These are phyloP conservation scores for Melanocharis versteri DNA, from an alignment of 2,113 vertebrate genomes.

Conservation along the genomic window DNA sequence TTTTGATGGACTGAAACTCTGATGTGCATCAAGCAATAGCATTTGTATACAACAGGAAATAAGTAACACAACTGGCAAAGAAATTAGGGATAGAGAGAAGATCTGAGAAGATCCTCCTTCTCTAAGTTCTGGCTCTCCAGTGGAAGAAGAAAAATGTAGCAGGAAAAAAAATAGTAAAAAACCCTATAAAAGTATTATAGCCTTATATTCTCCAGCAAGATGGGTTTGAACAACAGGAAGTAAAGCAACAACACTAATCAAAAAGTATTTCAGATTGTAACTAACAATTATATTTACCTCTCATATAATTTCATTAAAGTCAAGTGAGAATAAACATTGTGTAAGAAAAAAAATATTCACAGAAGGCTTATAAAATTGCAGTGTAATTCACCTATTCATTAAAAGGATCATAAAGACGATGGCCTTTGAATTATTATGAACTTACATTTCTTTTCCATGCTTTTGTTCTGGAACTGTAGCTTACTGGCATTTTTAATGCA, in stretches of 20 bases:
- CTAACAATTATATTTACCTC: not conserved
- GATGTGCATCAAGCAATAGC: not conserved
- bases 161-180: rapidly evolving
- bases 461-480: not conserved
- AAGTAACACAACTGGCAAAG: not conserved
- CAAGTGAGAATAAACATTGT: not conserved
- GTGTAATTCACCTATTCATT: not conserved
- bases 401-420: not conserved
- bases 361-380: not conserved
- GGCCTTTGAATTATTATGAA: not conserved
- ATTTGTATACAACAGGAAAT: not conserved
- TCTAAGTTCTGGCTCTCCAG: not conserved
- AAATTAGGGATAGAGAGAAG: not conserved
- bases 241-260: not conserved
- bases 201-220: not conserved
- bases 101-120: not conserved
- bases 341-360: not conserved
- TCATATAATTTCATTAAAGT: not conserved
- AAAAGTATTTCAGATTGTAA: not conserved
- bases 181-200: not conserved
- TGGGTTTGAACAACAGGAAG: not conserved
- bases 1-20: not conserved
- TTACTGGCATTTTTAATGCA: not conserved
- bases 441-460: not conserved
- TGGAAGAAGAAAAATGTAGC: not conserved